Evolutionary conservation across 2,888 invertebrate species (phyloP).

Genomic region (Apodemia hepburni): DNA sequence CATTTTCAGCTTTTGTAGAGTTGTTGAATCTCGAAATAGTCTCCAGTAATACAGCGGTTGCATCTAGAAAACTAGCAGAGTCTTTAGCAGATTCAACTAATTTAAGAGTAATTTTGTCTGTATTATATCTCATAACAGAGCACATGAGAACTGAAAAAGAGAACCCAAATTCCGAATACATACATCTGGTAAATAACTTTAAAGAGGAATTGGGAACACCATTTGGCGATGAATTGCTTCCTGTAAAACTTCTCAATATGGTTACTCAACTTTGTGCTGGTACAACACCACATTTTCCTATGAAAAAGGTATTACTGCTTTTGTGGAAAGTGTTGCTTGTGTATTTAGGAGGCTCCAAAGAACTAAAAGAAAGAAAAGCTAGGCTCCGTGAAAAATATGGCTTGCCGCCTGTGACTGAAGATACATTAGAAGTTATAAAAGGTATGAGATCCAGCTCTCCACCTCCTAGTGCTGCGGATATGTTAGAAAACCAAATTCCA

Average conservation of each 20-base stretch:
- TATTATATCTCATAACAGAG: conserved; percentile 97
- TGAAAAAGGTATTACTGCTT: conserved; percentile 97
- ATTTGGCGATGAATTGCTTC: conserved; percentile 89
- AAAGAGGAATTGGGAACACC: conserved; percentile 80
- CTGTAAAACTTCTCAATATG: conserved; percentile 96
- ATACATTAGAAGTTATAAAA: conserved; percentile 96
- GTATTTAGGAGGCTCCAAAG: conserved; percentile 94
- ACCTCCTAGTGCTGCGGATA: conserved; percentile 94
- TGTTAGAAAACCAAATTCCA: conserved; percentile 92
- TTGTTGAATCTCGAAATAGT: conserved; percentile 97
- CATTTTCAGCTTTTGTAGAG: conserved; percentile 94
- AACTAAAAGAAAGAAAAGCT: conserved; percentile 88
- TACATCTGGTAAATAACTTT: conserved; percentile 77
- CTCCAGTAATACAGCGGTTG: conserved; percentile 77
- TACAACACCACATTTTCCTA: conserved; percentile 97
- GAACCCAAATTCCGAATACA: conserved; percentile 67
- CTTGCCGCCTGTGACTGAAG: conserved; percentile 90
- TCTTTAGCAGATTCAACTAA: conserved; percentile 91
- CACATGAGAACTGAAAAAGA: conserved; percentile 89
- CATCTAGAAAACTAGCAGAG: conserved; percentile 70
- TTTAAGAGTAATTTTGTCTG: conserved; percentile 94
- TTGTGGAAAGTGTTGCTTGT: conserved; percentile 97
- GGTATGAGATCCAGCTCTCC: conserved; percentile 97
- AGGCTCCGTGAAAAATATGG: conserved; percentile 84
- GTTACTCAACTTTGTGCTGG: conserved; percentile 98